Evolutionary conservation across 2,888 invertebrate species (phyloP), one percentile per base, ranked within the genome.

Genomic region (Orthosia incerta): DNA sequence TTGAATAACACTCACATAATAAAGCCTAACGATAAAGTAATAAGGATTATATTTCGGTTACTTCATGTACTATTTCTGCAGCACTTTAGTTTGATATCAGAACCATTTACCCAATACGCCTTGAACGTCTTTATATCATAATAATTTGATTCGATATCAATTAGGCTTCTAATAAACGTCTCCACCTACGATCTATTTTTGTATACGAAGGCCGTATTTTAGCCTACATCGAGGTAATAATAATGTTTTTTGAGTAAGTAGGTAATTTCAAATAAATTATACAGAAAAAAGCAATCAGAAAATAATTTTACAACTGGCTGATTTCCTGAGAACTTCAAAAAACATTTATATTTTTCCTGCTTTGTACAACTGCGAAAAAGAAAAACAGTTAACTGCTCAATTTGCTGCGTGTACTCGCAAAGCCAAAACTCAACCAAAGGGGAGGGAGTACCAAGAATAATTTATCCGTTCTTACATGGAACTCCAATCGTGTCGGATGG

Each of bases 381-480:
- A 50, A 61, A 55, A 39, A 45, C 4, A 51, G 20, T 39, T 39
- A 26, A 1, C 13, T 26, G 60, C 18, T 59, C 26, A 53, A 63
- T 71, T 79, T 39, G 18, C 20, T 56, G 2, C 18, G 3, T 26
- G 15, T 56, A 45, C 31, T 61, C n/a, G 53, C 56, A 51, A 61
- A 73, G 56, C 13, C 20, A 59, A 20, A 57, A 53, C 12, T 62
- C 23, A 51, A 59, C 23, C 51, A 15, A 66, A 45, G 16, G 18
- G 39, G 48, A 65, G 57, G 20, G 12, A 45, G 65, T 13, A 39
- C 57, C 74, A 59, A 16, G 62, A 74, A 77, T 77, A 66, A 74
- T 80, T 77, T 50, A 80, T 57, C 16, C 18, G 56, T 55, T 53
- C 66, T 74, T 63, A 59, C 39, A 23, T 55, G 12, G 23, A 80